Conservation (phyloP, 1,140 invertebrate genomes). For the Macrobrachium rosenbergii region DNA sequence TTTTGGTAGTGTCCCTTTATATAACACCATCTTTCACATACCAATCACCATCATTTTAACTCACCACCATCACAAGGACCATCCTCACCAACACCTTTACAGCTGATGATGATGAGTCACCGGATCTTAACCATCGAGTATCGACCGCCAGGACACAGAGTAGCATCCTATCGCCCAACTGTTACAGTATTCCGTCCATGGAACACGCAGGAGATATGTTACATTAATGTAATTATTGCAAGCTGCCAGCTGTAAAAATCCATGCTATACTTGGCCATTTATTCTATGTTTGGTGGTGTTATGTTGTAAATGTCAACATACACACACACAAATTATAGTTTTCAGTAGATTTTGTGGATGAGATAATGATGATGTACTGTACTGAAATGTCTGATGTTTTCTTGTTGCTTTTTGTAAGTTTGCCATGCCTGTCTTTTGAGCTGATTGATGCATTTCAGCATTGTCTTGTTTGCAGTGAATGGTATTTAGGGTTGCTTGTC, state of each 20-base stretch:
- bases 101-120: conserved; percentile 75
- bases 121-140: conserved; percentile 75
- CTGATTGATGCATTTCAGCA: no score
- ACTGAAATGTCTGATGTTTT: no score
- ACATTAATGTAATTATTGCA: conserved; percentile 70
- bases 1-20: neutral
- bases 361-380: no score
- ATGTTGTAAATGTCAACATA: neutral
- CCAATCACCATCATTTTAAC: conserved; percentile 3
- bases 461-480: no score
- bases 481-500: no score
- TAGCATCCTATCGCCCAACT: conserved; percentile 60
- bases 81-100: conserved; percentile 56
- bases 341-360: no score
- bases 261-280: conserved; percentile 24
- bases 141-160: conserved; percentile 67
- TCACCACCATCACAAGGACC: conserved; percentile 34
- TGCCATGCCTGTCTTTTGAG: no score
- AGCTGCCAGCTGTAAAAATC: conserved; percentile 8
- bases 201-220: conserved; percentile 72
- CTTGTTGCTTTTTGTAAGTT: no score
- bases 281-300: conserved; percentile 6
- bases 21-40: neutral
- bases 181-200: conserved; percentile 69
- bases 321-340: no score